Percentiles rank a stretch among this genome's conserved stretches.
Evolutionary conservation across 2,888 invertebrate species (phyloP).

Genomic region (Athripsodes cinereus): DNA sequence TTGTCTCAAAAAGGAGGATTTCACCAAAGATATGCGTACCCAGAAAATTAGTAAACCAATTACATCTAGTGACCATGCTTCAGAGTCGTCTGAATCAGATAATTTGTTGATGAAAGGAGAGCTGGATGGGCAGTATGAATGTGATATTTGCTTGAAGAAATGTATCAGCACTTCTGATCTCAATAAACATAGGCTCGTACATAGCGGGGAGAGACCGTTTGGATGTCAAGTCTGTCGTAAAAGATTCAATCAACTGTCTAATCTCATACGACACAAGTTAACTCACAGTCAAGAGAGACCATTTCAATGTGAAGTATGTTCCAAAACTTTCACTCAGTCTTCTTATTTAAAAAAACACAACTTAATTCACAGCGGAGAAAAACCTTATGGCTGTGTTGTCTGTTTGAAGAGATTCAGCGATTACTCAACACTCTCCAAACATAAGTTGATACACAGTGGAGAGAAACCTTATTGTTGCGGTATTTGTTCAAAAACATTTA

Average conservation of each 20-base stretch:
- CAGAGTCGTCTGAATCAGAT: not conserved
- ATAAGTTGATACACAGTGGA: not conserved
- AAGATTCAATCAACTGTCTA: not conserved
- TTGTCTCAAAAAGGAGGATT: not conserved
- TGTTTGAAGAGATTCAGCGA: not conserved
- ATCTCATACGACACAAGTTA: slow-evolving; percentile 3
- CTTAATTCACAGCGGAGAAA: not conserved
- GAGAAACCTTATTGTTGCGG: not conserved
- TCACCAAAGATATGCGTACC: not conserved
- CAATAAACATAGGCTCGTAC: not conserved
- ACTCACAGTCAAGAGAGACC: slow-evolving; percentile 1
- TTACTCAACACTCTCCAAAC: not conserved
- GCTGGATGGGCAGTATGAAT: not conserved
- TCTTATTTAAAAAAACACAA: not conserved
- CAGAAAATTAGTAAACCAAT: not conserved
- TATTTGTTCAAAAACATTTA: not conserved
- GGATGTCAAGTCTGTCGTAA: not conserved
- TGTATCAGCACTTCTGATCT: not conserved
- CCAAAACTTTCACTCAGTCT: not conserved
- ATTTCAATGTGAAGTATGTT: not conserved
- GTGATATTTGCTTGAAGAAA: not conserved
- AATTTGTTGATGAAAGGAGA: not conserved
- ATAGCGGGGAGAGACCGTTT: not conserved
- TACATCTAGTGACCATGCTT: not conserved
- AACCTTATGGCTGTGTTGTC: not conserved